Evolutionary conservation across 2,888 invertebrate species (phyloP).

Genomic region (Scrobipalpa atriplicella): DNA sequence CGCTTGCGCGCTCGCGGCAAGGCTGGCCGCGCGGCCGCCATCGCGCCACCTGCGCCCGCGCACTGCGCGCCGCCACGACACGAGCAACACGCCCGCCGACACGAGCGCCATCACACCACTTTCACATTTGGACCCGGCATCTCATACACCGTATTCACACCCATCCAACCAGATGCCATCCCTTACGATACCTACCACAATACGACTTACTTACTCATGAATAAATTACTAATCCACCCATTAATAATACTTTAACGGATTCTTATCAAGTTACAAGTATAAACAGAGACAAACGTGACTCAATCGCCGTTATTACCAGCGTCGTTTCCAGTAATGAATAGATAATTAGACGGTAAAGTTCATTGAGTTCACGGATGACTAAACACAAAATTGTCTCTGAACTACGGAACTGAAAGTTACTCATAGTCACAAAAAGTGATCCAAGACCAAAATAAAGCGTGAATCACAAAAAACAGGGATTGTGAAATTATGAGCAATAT

Average conservation of each 20-base stretch:
- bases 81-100: conserved; percentile 33
- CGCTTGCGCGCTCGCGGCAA: conserved; percentile 75
- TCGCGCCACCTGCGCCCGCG: conserved; percentile 34
- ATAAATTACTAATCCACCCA: neutral
- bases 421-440: conserved; percentile 41
- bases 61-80: conserved; percentile 48
- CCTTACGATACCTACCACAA: conserved; percentile 27
- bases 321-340: conserved; percentile 13
- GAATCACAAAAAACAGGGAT: conserved; percentile 50
- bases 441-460: conserved; percentile 42
- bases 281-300: conserved; percentile 4
- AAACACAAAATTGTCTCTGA: neutral
- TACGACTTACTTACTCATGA: neutral
- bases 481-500: conserved; percentile 55
- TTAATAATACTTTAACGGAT: no score
- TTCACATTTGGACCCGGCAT: conserved; percentile 55
- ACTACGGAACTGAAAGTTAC: conserved; percentile 34
- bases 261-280: neutral
- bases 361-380: conserved; percentile 11
- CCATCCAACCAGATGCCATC: conserved; percentile 34
- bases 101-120: conserved; percentile 56
- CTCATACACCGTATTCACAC: conserved; percentile 35
- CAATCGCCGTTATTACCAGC: neutral
- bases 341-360: neutral
- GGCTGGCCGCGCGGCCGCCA: conserved; percentile 51